Evolutionary conservation across 2,113 vertebrate genomes (phyloP), one percentile per base, ranked within the genome.

Genomic region (Mesembrinibis cayennensis): DNA sequence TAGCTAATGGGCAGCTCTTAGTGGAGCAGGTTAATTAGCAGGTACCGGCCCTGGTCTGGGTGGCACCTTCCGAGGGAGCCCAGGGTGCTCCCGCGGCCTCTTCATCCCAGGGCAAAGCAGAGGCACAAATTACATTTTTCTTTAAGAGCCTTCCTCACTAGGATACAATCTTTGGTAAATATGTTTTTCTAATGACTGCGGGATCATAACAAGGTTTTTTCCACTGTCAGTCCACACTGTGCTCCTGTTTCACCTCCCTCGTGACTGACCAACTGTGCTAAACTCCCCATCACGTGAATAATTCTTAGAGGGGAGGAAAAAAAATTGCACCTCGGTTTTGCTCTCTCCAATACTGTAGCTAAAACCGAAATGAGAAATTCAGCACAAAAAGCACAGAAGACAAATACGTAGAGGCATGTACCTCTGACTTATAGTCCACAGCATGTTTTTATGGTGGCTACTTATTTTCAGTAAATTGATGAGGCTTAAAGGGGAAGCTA

Each of bases 401-500:
- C 16, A 38, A 62, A 71, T 4, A 10, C 12, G 5, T 7, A 25
- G 72, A 40, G 52, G 34, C 5, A 4, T 2, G 44, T 17, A 3
- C 13, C 55, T 71, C 76, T 93, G 92, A 42, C 69, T 79, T 27
- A 44, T 3, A 27, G 63, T 11, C 87, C 1, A 1, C 44, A 21
- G 40, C 7, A 2, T 42, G 56, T 2, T 83, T 97, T 97, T 94
- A 92, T 52, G 36, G 82, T 13, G 47, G 63, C 77, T 90, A 53
- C 77, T 92, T 87, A 91, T 94, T 95, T 76, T 42, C 70, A 47
- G 66, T 38, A 27, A 85, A 95, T 87, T 94, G 93, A 85, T 87
- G 93, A 82, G 61, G 91, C 65, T 96, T 91, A 92, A 96, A 96
- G 87, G 67, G 56, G 74, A 61, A 92, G 83, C 56, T 91, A 78